Evolutionary conservation across 2,797 vertebrate species (phyloP).

Genomic region (Salarias fasciatus): DNA sequence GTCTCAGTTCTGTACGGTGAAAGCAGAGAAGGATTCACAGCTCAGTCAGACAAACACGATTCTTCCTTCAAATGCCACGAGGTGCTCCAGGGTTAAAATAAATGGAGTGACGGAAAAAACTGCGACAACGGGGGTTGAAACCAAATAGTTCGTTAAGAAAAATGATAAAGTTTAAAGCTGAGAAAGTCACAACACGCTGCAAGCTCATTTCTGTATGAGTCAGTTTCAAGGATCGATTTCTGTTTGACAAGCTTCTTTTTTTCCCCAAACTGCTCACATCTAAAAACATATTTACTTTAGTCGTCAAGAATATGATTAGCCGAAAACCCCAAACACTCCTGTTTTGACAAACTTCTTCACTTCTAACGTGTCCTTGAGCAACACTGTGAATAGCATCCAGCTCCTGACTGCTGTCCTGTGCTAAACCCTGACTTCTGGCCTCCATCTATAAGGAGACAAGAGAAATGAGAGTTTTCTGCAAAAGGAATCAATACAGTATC

Average conservation of each 20-base stretch:
- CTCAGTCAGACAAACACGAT: constrained; percentile 29
- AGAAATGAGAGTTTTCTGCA: constrained; percentile 40
- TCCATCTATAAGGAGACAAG: constrained; percentile 45
- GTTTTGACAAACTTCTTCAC: constrained; percentile 25
- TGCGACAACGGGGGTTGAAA: constrained; percentile 23
- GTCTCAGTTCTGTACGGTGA: too few species aligned
- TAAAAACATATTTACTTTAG: constrained; percentile 11
- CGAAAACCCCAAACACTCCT: constrained; percentile 16
- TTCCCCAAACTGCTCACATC: constrained; percentile 10
- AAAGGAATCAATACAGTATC: constrained; percentile 63
- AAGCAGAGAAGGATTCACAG: neutral
- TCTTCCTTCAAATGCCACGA: constrained; percentile 58
- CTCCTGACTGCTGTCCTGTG: constrained; percentile 17
- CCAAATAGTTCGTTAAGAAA: constrained; percentile 5
- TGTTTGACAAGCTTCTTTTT: constrained; percentile 40
- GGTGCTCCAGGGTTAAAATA: constrained; percentile 59
- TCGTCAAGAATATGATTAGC: constrained; percentile 17
- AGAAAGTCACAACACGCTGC: neutral
- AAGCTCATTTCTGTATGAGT: too few species aligned
- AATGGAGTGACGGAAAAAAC: constrained; percentile 42
- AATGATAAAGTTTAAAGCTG: constrained; percentile 18
- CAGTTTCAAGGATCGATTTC: constrained; percentile 2
- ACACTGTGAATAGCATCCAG: constrained; percentile 27
- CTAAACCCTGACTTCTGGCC: constrained; percentile 53
- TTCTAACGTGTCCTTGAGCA: constrained; percentile 41